phyloP scores from a whole-genome alignment of 2,113 vertebrate genomes.

The Halcyon senegalensis region DNA sequence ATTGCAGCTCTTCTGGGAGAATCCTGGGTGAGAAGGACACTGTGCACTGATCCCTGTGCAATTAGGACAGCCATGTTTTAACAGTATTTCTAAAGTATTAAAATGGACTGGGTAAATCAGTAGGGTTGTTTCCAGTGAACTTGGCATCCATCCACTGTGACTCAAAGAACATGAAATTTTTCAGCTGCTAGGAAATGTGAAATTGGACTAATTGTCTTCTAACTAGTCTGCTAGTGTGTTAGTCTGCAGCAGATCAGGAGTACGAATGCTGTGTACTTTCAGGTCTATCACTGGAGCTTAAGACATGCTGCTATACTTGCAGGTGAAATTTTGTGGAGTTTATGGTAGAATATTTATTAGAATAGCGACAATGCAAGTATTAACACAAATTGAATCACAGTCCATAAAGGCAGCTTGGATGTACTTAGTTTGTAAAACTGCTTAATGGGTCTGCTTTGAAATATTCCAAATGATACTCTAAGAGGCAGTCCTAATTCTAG shows the following conservation, averaged over 20 bases:
- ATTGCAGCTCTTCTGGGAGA: slow-evolving; percentile 87
- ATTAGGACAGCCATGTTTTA: slow-evolving; percentile 89
- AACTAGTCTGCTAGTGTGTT: slow-evolving; percentile 77
- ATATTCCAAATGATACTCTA: neutral
- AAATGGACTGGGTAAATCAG: slow-evolving; percentile 82
- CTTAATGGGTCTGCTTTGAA: neutral
- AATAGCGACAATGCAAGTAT: neutral
- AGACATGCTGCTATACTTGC: neutral
- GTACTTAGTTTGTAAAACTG: neutral
- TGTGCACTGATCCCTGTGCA: slow-evolving; percentile 86
- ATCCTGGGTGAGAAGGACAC: slow-evolving; percentile 82
- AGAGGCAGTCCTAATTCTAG: neutral
- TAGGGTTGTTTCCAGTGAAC: slow-evolving; percentile 83
- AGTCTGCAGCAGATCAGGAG: slow-evolving; percentile 65
- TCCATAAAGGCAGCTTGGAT: neutral
- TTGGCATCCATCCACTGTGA: slow-evolving; percentile 86
- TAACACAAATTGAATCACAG: neutral
- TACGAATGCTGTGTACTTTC: neutral
- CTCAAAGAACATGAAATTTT: slow-evolving; percentile 90
- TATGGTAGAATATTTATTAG: neutral
- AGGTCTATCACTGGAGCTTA: neutral
- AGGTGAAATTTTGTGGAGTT: neutral
- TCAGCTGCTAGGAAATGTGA: slow-evolving; percentile 88
- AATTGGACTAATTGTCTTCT: slow-evolving; percentile 91
- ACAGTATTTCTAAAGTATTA: slow-evolving; percentile 89